These are phyloP conservation scores for Glyphotaelius pellucidus DNA, from an alignment of 2,888 invertebrate genomes.

Conservation along the genomic window DNA sequence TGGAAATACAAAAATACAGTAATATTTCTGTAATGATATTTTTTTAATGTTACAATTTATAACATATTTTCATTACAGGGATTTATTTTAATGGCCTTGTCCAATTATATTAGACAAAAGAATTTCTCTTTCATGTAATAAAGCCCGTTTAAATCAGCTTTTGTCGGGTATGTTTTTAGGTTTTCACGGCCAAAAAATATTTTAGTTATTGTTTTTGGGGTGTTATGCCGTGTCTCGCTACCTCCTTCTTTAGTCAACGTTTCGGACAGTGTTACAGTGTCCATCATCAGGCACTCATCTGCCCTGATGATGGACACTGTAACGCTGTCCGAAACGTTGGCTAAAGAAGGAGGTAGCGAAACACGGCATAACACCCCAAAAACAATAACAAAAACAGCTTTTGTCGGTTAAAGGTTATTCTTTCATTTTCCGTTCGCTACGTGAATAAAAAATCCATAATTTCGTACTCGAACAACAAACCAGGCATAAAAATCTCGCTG, in stretches of 20 bases:
- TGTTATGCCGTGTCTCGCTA: no score
- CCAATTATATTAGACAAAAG: constrained; percentile 18
- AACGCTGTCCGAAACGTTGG: no score
- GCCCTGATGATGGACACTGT: no score
- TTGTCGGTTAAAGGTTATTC: not conserved
- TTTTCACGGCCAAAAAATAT: no score
- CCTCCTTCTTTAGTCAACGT: no score
- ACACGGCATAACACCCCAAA: no score
- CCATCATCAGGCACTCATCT: no score
- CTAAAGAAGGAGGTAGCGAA: no score
- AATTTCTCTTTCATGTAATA: not conserved
- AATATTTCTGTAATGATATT: not conserved
- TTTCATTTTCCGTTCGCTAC: not conserved
- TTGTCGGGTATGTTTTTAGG: no score
- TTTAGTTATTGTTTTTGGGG: no score
- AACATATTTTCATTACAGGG: not conserved
- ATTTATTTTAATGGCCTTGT: not conserved
- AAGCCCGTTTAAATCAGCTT: not conserved
- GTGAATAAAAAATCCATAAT: not conserved
- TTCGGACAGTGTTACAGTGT: no score
- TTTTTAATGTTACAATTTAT: not conserved
- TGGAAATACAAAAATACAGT: not conserved
- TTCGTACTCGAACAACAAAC: not conserved
- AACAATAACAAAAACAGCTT: not conserved
- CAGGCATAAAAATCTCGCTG: not conserved